Conservation (phyloP, 2,888 invertebrate species). For the Phragmatobia fuliginosa region DNA sequence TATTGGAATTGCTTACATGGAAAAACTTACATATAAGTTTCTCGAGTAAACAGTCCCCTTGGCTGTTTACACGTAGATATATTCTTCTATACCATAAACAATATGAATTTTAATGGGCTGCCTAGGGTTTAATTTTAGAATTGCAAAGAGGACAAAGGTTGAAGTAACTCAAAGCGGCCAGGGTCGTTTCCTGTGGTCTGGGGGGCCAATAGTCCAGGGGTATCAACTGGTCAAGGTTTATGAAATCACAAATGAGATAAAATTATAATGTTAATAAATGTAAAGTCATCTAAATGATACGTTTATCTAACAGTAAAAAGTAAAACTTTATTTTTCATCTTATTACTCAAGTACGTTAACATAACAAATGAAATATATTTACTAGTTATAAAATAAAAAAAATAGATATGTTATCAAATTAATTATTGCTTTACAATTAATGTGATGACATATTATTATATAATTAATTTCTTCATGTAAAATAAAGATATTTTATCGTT, state of each 20-base stretch:
- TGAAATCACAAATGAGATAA: neutral
- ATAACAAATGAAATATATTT: too few species aligned
- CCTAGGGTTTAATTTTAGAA: neutral
- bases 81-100: too few species aligned
- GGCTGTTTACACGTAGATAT: too few species aligned
- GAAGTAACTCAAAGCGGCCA: neutral
- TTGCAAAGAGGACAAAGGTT: neutral
- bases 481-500: neutral
- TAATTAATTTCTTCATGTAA: neutral
- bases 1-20: too few species aligned
- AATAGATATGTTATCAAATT: too few species aligned
- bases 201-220: neutral
- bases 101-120: too few species aligned
- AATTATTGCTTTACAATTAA: too few species aligned
- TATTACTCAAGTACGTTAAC: too few species aligned
- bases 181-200: neutral
- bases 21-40: too few species aligned
- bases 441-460: too few species aligned
- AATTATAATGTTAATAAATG: neutral
- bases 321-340: neutral
- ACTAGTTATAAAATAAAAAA: neutral
- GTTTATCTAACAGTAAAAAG: neutral
- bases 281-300: neutral
- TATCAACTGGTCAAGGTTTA: neutral
- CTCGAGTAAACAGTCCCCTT: too few species aligned